Evolutionary conservation across 2,113 vertebrate genomes (phyloP).

Genomic region (Neoarius graeffei): DNA sequence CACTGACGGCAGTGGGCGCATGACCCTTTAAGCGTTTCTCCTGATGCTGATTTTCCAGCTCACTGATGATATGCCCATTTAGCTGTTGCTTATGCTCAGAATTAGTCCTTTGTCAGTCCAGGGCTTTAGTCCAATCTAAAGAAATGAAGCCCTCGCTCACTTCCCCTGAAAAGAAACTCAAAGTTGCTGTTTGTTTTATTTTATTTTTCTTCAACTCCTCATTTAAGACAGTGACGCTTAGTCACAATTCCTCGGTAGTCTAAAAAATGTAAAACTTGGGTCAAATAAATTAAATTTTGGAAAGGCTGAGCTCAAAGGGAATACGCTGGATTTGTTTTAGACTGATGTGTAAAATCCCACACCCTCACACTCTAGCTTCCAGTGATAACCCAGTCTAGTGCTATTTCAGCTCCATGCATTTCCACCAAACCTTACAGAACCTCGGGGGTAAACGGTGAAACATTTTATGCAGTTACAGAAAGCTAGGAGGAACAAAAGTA

Average conservation of each 20-base stretch:
- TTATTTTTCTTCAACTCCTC: not conserved
- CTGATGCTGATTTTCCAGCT: conserved; percentile 70
- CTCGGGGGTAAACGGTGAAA: conserved; percentile 35
- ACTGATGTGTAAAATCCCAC: not conserved
- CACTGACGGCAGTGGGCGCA: conserved; percentile 58
- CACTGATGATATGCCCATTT: conserved; percentile 47
- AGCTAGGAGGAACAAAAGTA: not conserved
- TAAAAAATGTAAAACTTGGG: not conserved
- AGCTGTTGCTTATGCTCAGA: conserved; percentile 30
- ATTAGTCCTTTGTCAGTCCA: conserved; percentile 25
- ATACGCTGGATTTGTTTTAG: not conserved
- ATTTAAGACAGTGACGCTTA: not conserved
- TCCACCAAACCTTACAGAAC: conserved; percentile 22
- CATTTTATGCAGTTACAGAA: conserved; percentile 48
- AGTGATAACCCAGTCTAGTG: conserved; percentile 32
- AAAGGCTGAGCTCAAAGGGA: not conserved
- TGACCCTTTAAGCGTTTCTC: conserved; percentile 42
- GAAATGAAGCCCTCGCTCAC: not conserved
- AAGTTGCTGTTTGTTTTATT: not conserved
- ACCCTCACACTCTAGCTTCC: conserved; percentile 24
- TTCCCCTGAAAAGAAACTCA: not conserved
- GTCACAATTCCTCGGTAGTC: not conserved
- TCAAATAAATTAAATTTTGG: not conserved
- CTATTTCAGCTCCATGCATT: conserved; percentile 9
- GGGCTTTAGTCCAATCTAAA: conserved; percentile 17